Base-by-base conservation (phyloP, 2,113 vertebrate genomes). In the Salvator merianae region DNA sequence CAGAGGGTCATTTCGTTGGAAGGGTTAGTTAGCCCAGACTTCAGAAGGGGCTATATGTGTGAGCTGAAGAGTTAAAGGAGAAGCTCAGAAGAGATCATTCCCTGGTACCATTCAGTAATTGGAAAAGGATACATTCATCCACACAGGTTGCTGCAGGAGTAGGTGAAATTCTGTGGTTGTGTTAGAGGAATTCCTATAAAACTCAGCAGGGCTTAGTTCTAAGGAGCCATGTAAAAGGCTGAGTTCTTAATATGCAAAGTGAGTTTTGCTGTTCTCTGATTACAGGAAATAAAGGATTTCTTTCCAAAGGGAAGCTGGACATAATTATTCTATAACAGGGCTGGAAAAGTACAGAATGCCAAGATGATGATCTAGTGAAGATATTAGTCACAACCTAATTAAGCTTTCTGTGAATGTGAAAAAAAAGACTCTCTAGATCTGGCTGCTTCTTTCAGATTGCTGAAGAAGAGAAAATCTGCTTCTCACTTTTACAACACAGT, bases 271-370 rank as follows among this genome's bases (percentile, higher is more conserved):
- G 40, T 12, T 69, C 28, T 82, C 72, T 32, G 75, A 32, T 43
- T 28, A 72, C 71, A 77, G 43, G 22, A 2, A 63, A 7, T 40
- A n/a, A 40, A 28, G 18, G 30, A 40, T 59, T 69, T 28, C 9
- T 50, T 76, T 76, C 34, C n/a, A 75, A 55, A 85, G 80, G 84
- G 86, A 90, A 89, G 87, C 83, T 91, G 82, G 80, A 81, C 79
- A 72, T 75, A 69, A 80, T 86, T 88, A 86, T 85, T 79, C 82
- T 81, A 86, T 53, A 91, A 75, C 72, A 88, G 71, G 87, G 92
- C n/a, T 82, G 82, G 83, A 78, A 1, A 0, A 30, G 16, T 73
- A 85, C 84, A 87, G 80, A 87, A 36, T 87, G 92, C 91, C 77
- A 91, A 87, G 34, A 24, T 59, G 34, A 87, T 14, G 84, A 59